Percentiles rank a stretch among this genome's conserved stretches.
Evolutionary conservation across 2,113 vertebrate genomes (phyloP).

Genomic region (Neotoma lepida): DNA sequence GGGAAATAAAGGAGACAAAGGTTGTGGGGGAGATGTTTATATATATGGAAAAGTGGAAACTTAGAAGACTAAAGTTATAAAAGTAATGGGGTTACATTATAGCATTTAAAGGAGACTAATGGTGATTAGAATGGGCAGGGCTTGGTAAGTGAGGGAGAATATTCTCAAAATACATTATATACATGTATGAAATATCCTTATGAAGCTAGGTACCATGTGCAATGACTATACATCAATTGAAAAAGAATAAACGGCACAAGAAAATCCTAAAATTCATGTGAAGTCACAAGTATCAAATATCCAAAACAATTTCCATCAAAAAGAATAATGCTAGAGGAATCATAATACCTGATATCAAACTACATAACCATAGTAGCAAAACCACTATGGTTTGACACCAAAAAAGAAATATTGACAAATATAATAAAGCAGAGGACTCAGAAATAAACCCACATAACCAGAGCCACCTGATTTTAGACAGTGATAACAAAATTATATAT

Average conservation of each 20-base stretch:
- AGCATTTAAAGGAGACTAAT: background rate
- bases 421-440: background rate
- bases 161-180: background rate
- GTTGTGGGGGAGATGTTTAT: background rate
- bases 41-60: background rate
- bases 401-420: background rate
- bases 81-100: background rate
- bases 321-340: background rate
- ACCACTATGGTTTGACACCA: background rate
- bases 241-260: background rate
- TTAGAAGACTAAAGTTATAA: background rate
- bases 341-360: background rate
- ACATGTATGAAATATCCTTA: background rate
- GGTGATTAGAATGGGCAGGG: too few species aligned
- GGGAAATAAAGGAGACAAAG: background rate
- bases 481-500: background rate
- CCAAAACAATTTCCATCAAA: background rate
- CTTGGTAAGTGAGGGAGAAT: too few species aligned
- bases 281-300: background rate
- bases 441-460: background rate
- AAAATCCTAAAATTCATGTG: background rate
- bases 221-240: background rate
- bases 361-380: background rate
- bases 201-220: too few species aligned
- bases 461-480: background rate